Base-by-base conservation (phyloP, 2,797 vertebrate species). In the Nothura maculosa region DNA sequence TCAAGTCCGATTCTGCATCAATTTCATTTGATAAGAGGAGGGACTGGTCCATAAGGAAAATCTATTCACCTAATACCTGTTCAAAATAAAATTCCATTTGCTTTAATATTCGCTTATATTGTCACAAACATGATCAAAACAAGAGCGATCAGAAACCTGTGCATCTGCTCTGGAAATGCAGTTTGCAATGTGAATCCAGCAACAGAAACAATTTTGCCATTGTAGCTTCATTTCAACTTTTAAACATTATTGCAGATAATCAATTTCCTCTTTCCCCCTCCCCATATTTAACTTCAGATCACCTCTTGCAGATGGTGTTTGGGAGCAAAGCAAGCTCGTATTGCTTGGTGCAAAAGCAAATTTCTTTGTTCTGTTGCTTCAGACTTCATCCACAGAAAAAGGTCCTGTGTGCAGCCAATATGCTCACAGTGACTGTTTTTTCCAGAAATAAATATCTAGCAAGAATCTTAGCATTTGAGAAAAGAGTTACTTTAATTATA, bases 401-500 rank as follows among this genome's bases (percentile, higher is more conserved):
- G 85, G 92, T 82, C 73, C 58, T 67, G 79, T 90, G 84, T 96
- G 85, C 79, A 94, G 38, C 75, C 92, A 90, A 81, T 74, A 90
- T 81, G 69, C 88, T 96, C 84, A 81, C 30, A 64, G 78, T 94
- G 93, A 93, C 94, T 90, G 89, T 93, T 95, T 93, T 79, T 81
- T 94, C 82, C 95, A 5, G 13, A 92, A 97, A 96, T 72, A 96
- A 96, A 88, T 87, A 89, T 92, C 86, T 84, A 86, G 76, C 87
- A 94, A 85, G 38, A 70, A 27, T 85, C 67, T 90, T 73, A 75
- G 63, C 67, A 74, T 90, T 96, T 81, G 77, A 90, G 82, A 93
- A 80, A 76, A 76, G 92, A 73, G 85, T 90, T 96, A 77, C 50
- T 91, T 95, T 96, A 91, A 50, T 95, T 89, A 57, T 76, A 93